A percentile compares a stretch with the other conserved stretches of the same genome.
Conservation (phyloP, 2,113 vertebrate genomes). For the Nothocercus nigrocapillus region DNA sequence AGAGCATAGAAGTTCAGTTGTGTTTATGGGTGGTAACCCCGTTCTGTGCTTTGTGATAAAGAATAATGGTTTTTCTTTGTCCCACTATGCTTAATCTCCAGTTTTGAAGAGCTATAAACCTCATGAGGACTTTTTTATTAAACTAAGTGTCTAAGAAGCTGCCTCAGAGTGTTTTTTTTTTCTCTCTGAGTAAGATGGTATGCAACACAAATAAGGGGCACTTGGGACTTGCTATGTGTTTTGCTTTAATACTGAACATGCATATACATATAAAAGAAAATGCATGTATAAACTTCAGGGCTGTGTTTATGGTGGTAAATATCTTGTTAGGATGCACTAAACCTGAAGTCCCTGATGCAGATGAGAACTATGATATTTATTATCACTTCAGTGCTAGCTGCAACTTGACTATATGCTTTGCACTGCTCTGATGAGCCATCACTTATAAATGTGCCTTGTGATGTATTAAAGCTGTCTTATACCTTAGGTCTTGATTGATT, state of each 20-base stretch:
- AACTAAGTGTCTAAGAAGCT: neutral
- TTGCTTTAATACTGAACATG: neutral
- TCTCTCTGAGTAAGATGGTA: neutral
- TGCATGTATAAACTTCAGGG: neutral
- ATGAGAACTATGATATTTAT: neutral
- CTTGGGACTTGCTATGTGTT: neutral
- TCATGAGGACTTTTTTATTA: neutral
- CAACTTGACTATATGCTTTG: neutral
- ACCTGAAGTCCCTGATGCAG: neutral
- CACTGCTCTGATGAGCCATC: rapidly evolving
- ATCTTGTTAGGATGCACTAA: neutral
- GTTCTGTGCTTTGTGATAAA: neutral
- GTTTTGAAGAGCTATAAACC: neutral
- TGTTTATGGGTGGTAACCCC: neutral
- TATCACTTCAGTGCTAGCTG: neutral
- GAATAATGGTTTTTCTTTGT: neutral
- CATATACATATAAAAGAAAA: neutral
- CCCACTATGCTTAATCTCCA: neutral
- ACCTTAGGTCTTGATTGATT: neutral
- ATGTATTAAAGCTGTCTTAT: neutral
- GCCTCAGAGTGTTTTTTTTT: neutral
- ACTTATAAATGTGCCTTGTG: neutral
- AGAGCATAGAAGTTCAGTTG: neutral
- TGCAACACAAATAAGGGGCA: neutral
- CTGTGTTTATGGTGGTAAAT: neutral